Evolutionary conservation across 2,113 vertebrate species (phyloP).

Genomic region (Balaeniceps rex): DNA sequence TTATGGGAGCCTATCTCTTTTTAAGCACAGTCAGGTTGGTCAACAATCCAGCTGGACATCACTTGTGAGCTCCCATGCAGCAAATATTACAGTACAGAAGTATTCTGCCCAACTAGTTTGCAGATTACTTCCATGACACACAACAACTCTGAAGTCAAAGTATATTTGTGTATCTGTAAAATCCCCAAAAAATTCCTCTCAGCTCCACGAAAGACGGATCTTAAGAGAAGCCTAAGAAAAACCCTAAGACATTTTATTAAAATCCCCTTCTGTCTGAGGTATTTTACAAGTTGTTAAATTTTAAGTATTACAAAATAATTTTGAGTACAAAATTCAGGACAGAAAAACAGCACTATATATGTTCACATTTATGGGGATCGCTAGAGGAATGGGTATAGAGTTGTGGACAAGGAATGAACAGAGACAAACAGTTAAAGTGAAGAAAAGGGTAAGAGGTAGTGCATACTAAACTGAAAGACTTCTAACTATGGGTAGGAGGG

Average conservation of each 20-base stretch:
- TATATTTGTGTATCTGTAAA: not conserved
- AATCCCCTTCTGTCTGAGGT: not conserved
- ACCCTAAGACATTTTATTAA: not conserved
- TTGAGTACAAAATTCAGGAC: not conserved
- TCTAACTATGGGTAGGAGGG: not conserved
- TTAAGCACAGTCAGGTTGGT: not conserved
- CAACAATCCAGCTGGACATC: not conserved
- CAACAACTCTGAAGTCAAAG: not conserved
- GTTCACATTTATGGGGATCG: not conserved
- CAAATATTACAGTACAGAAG: not conserved
- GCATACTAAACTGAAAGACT: not conserved
- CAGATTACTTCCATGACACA: not conserved
- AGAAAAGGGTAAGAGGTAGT: not conserved
- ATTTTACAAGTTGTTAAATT: not conserved
- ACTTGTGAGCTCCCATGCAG: not conserved
- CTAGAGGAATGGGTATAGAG: not conserved
- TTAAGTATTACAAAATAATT: not conserved
- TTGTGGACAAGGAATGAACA: not conserved
- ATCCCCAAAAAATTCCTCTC: not conserved
- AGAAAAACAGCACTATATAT: not conserved
- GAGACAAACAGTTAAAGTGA: not conserved
- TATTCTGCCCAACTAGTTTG: not conserved
- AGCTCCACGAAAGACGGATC: not conserved
- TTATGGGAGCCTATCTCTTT: not conserved
- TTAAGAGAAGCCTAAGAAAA: not conserved